These are phyloP conservation scores for Coreius guichenoti DNA, from an alignment of 2,797 vertebrate genomes.

Conservation along the genomic window DNA sequence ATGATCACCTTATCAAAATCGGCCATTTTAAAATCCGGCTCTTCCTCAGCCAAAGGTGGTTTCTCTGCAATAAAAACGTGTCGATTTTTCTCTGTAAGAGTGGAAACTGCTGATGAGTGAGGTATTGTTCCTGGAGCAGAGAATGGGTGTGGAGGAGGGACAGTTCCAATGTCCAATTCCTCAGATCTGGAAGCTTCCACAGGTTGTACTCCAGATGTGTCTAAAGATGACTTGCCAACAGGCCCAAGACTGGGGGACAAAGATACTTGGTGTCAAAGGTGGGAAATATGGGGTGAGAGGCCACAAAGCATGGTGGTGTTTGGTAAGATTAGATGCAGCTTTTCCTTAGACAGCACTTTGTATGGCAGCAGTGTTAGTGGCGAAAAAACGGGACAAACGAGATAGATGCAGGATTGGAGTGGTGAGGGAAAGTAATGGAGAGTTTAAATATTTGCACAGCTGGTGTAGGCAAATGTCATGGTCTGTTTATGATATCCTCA, in stretches of 20 bases:
- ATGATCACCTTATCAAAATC: slow-evolving; percentile 43
- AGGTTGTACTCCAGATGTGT: slow-evolving; percentile 36
- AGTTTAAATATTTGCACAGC: slow-evolving; percentile 16
- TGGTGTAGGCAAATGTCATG: slow-evolving; percentile 7
- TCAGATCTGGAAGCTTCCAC: slow-evolving; percentile 50
- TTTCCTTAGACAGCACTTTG: slow-evolving; percentile 10
- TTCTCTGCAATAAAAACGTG: slow-evolving; percentile 70
- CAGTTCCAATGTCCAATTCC: slow-evolving; percentile 71
- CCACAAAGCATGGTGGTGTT: slow-evolving; percentile 40
- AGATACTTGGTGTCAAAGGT: slow-evolving; percentile 70
- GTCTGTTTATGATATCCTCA: slow-evolving; percentile 9
- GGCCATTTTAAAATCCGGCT: slow-evolving; percentile 63
- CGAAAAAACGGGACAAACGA: slow-evolving; percentile 35
- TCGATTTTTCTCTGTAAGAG: slow-evolving; percentile 9
- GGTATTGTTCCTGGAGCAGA: slow-evolving; percentile 59
- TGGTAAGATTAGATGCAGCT: slow-evolving; percentile 17
- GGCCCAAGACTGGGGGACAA: slow-evolving; percentile 74
- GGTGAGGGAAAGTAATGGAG: slow-evolving; percentile 20
- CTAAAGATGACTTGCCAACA: slow-evolving; percentile 29
- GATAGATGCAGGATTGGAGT: slow-evolving; percentile 38
- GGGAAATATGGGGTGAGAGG: slow-evolving; percentile 24
- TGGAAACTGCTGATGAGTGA: neutral
- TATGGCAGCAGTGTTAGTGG: slow-evolving; percentile 41
- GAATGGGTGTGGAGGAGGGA: slow-evolving; percentile 81
- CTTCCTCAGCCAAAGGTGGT: slow-evolving; percentile 64